A percentile compares a stretch with the other conserved stretches of the same genome.
phyloP scores from a whole-genome alignment of 2,797 vertebrate species.

The Betta splendens region DNA sequence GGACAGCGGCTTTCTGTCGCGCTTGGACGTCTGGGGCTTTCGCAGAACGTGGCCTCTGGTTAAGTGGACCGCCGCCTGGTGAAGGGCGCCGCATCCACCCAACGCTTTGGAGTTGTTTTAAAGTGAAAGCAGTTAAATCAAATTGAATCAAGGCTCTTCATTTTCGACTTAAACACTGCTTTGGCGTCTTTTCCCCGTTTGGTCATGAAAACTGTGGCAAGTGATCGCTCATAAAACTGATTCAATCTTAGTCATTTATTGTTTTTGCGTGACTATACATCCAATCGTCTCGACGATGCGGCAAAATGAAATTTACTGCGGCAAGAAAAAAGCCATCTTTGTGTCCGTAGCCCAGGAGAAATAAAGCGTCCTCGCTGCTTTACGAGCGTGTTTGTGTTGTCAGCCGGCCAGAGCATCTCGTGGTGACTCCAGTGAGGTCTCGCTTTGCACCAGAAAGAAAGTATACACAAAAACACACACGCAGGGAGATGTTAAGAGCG shows the following conservation, averaged over 20 bases:
- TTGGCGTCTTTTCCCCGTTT: conserved; percentile 11
- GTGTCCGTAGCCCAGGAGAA: conserved; percentile 59
- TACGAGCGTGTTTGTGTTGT: conserved; percentile 72
- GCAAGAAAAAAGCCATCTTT: conserved; percentile 37
- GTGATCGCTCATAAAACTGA: conserved; percentile 24
- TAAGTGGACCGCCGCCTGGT: conserved; percentile 22
- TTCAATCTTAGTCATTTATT: conserved; percentile 19
- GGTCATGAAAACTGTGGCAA: conserved; percentile 24
- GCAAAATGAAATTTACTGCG: conserved; percentile 29
- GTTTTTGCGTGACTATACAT: conserved; percentile 4
- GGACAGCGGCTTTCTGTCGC: conserved; percentile 25
- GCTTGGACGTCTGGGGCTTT: conserved; percentile 21
- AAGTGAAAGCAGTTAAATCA: conserved; percentile 23
- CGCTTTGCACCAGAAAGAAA: conserved; percentile 44
- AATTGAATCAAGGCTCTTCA: conserved; percentile 24
- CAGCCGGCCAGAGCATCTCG: conserved; percentile 60
- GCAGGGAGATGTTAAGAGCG: conserved; percentile 58
- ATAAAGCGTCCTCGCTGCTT: conserved; percentile 63
- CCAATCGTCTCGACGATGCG: conserved; percentile 27
- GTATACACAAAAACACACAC: conserved; percentile 18
- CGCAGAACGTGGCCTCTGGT: conserved; percentile 31
- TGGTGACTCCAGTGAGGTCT: conserved; percentile 51
- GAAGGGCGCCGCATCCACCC: conserved; percentile 17
- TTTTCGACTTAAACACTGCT: conserved; percentile 17
- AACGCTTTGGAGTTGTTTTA: conserved; percentile 23